Evolutionary conservation across 2,113 vertebrate genomes (phyloP).

Genomic region (Anseranas semipalmata): DNA sequence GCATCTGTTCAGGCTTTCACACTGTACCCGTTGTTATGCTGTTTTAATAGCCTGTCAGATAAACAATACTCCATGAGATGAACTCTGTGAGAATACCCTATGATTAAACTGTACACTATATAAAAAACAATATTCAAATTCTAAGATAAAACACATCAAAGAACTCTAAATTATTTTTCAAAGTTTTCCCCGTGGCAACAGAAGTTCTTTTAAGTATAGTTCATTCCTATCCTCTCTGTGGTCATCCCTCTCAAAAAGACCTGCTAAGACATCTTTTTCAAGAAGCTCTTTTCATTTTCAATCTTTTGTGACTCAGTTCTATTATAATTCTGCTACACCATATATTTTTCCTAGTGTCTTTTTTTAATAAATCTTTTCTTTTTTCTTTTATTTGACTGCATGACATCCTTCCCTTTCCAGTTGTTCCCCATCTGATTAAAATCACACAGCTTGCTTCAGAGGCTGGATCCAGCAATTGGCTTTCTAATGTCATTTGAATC

Average conservation of each 20-base stretch:
- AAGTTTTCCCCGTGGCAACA: background rate
- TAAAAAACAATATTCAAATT: background rate
- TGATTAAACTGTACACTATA: background rate
- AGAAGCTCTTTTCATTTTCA: slow-evolving; percentile 45
- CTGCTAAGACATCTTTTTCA: slow-evolving; percentile 5
- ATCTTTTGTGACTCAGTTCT: slow-evolving; percentile 45
- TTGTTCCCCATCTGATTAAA: background rate
- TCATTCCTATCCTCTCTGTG: background rate
- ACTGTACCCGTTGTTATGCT: background rate
- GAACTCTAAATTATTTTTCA: background rate
- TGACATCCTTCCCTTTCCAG: background rate
- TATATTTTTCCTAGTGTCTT: background rate
- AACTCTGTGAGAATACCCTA: background rate
- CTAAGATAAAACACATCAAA: background rate
- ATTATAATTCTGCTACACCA: background rate
- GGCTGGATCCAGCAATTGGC: background rate
- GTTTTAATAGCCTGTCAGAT: background rate
- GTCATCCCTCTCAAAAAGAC: slow-evolving; percentile 25
- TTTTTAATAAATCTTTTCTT: background rate
- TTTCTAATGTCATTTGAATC: background rate
- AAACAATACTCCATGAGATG: background rate
- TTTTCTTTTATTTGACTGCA: background rate
- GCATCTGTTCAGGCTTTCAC: background rate
- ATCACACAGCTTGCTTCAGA: slow-evolving; percentile 28
- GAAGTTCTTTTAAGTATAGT: background rate